phyloP scores from a whole-genome alignment of 2,888 invertebrate species.

The Pseudococcus longispinus region DNA sequence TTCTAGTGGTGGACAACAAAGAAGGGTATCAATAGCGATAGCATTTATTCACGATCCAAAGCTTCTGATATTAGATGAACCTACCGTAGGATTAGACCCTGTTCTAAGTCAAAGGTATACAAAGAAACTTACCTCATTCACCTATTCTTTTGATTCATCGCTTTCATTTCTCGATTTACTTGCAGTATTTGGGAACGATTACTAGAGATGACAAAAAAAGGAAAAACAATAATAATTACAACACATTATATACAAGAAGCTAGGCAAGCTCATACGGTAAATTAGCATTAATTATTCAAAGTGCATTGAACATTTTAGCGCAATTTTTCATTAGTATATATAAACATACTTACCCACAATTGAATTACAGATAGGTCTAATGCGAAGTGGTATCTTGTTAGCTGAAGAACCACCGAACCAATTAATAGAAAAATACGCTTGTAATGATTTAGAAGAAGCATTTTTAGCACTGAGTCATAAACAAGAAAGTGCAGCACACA shows the following conservation, averaged over 20 bases:
- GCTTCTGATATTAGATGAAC: conserved; percentile 87
- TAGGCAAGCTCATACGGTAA: conserved; percentile 60
- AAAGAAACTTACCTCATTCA: not conserved
- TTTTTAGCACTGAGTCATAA: conserved; percentile 65
- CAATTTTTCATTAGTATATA: too few relatives aligned
- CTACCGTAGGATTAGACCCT: conserved; percentile 93
- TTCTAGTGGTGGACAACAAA: conserved; percentile 86
- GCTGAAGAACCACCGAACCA: conserved; percentile 65
- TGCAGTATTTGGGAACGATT: conserved; percentile 58
- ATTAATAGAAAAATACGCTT: conserved; percentile 62
- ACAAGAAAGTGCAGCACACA: conserved; percentile 63
- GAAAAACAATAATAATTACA: conserved; percentile 58
- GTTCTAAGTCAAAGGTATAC: conserved; percentile 74
- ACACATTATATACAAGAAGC: conserved; percentile 60
- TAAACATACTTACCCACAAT: conserved; percentile 36
- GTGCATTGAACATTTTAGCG: not conserved
- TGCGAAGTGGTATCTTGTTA: conserved; percentile 65
- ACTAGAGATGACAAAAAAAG: conserved; percentile 58
- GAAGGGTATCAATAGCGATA: conserved; percentile 86
- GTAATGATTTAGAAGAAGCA: conserved; percentile 64
- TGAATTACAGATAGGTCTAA: conserved; percentile 65
- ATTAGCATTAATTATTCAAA: conserved; percentile 27
- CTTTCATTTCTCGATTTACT: not conserved
- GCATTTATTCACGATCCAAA: conserved; percentile 89
- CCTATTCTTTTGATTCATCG: not conserved